Evolutionary conservation across 2,888 invertebrate genomes (phyloP), one percentile per base, ranked within the genome.

Genomic region (Lasioglossum villosulum): DNA sequence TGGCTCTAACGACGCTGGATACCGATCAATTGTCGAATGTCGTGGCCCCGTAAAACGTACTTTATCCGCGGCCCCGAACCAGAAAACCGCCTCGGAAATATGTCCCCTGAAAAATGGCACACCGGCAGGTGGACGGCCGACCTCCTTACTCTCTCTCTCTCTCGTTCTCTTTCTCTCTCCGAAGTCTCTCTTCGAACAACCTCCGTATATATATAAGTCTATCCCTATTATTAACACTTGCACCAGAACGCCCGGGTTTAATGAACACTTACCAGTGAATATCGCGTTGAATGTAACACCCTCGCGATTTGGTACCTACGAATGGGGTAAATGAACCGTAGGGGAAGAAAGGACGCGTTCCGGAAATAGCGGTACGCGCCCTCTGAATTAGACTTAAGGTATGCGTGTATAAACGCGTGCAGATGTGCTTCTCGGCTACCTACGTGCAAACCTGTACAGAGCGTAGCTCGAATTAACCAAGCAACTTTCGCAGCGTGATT

Each of bases 221-320:
- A 63, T 72, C 37, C n/a, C 70, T 79, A 81, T 80, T 84, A 84
- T 87, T 80, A 88, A 83, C 89, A 78, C 83, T 78, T 78, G 52
- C 71, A 72, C 39, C 45, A 80, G 88, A 88, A 78, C 83, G 80
- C 63, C 56, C 66, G 71, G 82, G 83, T 86, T 88, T 90, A 90
- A 90, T 90, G 90, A 90, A 90, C 90, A 90, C 90, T 90, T 88
- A 90, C 84, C 78, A 78, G 84, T 66, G 90, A 89, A 90, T 90
- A 88, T 90, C 85, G 80, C 81, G 79, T 75, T 80, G 83, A 88
- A 85, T 86, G 89, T 84, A 89, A 87, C 88, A 78, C 82, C 78
- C 86, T 76, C 73, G 88, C 88, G 85, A 88, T 86, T 89, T 84
- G 82, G 88, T 82, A 80, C 77, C 79, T 83, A 84, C 84, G 80